Percentiles rank a stretch among this genome's conserved stretches.
These are phyloP conservation scores for Noctua comes DNA, from an alignment of 2,888 invertebrate genomes.

Conservation along the genomic window DNA sequence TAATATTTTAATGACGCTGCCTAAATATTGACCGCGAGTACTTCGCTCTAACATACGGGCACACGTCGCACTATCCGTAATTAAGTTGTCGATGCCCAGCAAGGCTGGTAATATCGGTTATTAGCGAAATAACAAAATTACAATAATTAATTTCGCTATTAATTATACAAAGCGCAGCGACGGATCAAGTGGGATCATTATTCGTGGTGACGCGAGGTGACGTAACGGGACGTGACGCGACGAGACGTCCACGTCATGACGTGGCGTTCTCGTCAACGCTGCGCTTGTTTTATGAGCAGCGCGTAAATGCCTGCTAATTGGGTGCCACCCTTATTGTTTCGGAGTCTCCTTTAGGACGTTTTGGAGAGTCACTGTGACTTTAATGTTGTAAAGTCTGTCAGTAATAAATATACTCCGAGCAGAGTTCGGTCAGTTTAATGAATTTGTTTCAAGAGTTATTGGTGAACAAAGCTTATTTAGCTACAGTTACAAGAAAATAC, in stretches of 20 bases:
- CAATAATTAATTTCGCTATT: conserved; percentile 64
- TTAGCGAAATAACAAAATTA: conserved; percentile 64
- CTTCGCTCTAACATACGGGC: neutral
- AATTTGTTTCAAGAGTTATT: conserved; percentile 37
- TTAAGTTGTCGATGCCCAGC: conserved; percentile 44
- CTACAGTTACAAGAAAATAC: neutral
- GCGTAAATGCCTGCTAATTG: conserved; percentile 63
- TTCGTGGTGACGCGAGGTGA: conserved; percentile 48
- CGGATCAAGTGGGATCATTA: conserved; percentile 48
- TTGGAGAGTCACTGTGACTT: conserved; percentile 54
- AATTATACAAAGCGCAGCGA: conserved; percentile 53
- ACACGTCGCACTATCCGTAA: conserved; percentile 53
- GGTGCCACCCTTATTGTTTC: conserved; percentile 61
- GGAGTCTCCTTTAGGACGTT: conserved; percentile 49
- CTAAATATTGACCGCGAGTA: conserved; percentile 44
- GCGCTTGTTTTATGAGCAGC: conserved; percentile 62
- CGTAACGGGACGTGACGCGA: conserved; percentile 26
- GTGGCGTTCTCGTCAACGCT: conserved; percentile 31
- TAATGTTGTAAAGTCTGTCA: conserved; percentile 42
- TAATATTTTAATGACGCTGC: conserved; percentile 59
- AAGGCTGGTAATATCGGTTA: conserved; percentile 49
- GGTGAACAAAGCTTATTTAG: neutral
- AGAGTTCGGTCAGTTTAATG: conserved; percentile 28
- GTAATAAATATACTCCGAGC: conserved; percentile 49
- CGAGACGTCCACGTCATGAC: conserved; percentile 34